Percentiles rank a stretch among this genome's conserved stretches.
phyloP scores from a whole-genome alignment of 2,113 vertebrate species.

The Cyanoliseus patagonus region DNA sequence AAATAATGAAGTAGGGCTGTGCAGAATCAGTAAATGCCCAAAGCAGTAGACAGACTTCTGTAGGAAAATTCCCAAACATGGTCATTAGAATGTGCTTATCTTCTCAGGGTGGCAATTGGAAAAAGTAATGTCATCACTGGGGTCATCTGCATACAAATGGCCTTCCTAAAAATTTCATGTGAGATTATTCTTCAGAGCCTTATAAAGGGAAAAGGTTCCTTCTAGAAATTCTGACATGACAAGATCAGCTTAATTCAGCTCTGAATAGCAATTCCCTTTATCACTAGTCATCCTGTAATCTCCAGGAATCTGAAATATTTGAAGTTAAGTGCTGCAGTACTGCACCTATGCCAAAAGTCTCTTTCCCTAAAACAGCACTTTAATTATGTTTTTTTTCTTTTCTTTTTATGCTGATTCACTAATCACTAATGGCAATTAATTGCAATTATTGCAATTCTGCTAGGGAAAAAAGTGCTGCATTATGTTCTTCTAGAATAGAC shows the following conservation, averaged over 20 bases:
- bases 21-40: not conserved
- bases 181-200: not conserved
- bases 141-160: not conserved
- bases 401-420: not conserved
- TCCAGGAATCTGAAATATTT: not conserved
- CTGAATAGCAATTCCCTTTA: not conserved
- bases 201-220: not conserved
- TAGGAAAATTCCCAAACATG: not conserved
- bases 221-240: not conserved
- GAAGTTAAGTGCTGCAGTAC: not conserved
- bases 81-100: not conserved
- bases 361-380: not conserved
- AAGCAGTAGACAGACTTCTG: not conserved
- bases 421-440: not conserved
- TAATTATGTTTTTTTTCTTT: not conserved
- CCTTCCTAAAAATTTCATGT: not conserved
- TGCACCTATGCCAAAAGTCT: not conserved
- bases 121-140: not conserved
- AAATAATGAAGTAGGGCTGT: not conserved
- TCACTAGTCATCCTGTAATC: not conserved
- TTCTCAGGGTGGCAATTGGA: not conserved
- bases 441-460: not conserved
- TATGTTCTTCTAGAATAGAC: not conserved
- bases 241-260: not conserved
- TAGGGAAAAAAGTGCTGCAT: not conserved